A percentile compares a stretch with the other conserved stretches of the same genome.
Conservation (phyloP, 2,797 vertebrate species). For the Leucoraja ocellata region DNA sequence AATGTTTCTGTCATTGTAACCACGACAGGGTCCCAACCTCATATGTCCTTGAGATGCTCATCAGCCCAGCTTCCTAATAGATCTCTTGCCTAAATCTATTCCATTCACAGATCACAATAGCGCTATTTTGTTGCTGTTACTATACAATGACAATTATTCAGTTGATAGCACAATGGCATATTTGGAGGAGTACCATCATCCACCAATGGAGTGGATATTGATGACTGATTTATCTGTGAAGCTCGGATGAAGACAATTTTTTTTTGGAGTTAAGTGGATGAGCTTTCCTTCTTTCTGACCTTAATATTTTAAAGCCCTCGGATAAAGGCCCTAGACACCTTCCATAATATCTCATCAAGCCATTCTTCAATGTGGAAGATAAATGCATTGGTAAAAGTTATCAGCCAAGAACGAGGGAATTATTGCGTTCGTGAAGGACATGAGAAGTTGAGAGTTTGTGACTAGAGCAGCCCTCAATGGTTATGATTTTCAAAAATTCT, state of each 20-base stretch:
- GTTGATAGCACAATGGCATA: neutral
- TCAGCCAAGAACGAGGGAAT: neutral
- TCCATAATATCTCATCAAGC: neutral
- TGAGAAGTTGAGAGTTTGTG: neutral
- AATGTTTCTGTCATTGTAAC: too few relatives aligned
- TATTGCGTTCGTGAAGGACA: neutral
- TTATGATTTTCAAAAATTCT: neutral
- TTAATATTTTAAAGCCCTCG: neutral
- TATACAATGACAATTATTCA: neutral
- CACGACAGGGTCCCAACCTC: too few relatives aligned
- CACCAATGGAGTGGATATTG: too few relatives aligned
- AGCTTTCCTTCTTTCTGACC: neutral
- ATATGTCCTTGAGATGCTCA: too few relatives aligned
- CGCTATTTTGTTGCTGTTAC: neutral
- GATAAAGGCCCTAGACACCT: neutral
- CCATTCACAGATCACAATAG: too few relatives aligned
- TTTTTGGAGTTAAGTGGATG: neutral
- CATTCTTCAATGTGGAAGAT: neutral
- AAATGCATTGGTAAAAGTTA: neutral
- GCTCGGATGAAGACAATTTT: neutral
- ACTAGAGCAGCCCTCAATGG: neutral
- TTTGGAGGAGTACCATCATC: neutral
- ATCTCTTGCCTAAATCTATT: too few relatives aligned
- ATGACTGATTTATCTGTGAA: neutral
- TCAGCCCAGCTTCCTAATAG: too few relatives aligned